Evolutionary conservation across 2,113 vertebrate genomes (phyloP), one percentile per base, ranked within the genome.

Genomic region (Cryptotis parvus): DNA sequence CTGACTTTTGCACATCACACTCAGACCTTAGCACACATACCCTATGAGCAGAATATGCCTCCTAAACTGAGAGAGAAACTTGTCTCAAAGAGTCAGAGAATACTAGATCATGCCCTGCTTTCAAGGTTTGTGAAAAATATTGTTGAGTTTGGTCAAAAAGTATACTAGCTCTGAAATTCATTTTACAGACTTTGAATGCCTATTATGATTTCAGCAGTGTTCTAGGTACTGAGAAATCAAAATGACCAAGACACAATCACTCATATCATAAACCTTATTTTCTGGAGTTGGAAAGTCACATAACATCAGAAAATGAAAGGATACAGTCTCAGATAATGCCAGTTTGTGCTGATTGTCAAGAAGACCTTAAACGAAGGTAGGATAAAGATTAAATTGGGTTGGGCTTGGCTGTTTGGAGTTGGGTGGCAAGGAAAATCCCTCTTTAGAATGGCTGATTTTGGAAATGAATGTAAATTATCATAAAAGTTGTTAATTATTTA

Each of bases 91-190:
- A 4, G 0, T 31, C 31, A 68, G 33, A 41, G 27, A 65, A 24
- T 10, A 45, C n/a, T 6, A 61, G 15, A 43, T 68, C 14, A 20
- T 15, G 29, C 22, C 33, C 12, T 41, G 14, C 10, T 33, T 39
- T 66, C 24, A 22, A 41, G 90, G 24, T 16, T 26, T 18, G 24
- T 41, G 26, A 68, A 70, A 12, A 39, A 33, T 27, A 65, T 16
- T 70, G 76, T 69, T 87, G 41, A 84, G 29, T 43, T 74, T 73
- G 16, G 9, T 45, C 69, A 49, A 3, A n/a, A 76, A 82, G 4
- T 58, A 12, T 63, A 69, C 16, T 61, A 86, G 49, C 35, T 92
- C 65, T 87, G 29, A 39, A 89, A 80, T 83, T 37, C 49, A 79
- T 43, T 88, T 1, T 3, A 39, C 20, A 65, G 10, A 68, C 27